These are phyloP conservation scores for Oreochromis grahami DNA, from an alignment of 2,797 vertebrate species.

Conservation along the genomic window DNA sequence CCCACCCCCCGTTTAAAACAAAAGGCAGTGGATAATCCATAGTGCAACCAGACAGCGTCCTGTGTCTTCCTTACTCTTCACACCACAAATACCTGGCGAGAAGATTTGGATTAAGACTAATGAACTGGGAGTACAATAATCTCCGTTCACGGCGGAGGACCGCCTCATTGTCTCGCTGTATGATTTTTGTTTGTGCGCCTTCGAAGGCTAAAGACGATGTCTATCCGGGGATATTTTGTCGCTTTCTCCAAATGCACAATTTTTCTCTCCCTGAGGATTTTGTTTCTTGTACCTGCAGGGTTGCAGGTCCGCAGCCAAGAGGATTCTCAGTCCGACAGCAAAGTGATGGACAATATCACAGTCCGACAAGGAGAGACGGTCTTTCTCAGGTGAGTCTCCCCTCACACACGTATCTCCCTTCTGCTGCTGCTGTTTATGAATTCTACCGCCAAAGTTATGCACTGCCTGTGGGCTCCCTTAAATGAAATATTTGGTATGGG, in stretches of 20 bases:
- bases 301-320: constrained; percentile 91
- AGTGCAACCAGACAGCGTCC: constrained; percentile 9
- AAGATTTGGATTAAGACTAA: constrained; percentile 75
- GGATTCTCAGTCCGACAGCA: constrained; percentile 89
- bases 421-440: background rate
- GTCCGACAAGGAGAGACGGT: constrained; percentile 93
- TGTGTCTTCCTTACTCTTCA: background rate
- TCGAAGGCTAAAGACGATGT: constrained; percentile 69
- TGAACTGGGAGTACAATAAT: constrained; percentile 62
- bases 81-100: constrained; percentile 43
- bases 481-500: background rate
- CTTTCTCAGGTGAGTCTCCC: constrained; percentile 86
- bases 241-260: constrained; percentile 84
- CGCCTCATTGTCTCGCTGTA: constrained; percentile 24
- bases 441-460: background rate
- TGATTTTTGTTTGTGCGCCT: constrained; percentile 5
- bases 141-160: constrained; percentile 13
- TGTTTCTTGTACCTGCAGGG: constrained; percentile 97
- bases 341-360: constrained; percentile 98
- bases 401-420: too few relatives aligned
- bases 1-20: background rate
- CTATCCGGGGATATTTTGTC: constrained; percentile 79
- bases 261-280: constrained; percentile 89
- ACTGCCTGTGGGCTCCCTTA: background rate
- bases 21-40: background rate